A percentile compares a stretch with the other conserved stretches of the same genome.
phyloP scores from a whole-genome alignment of 1,140 invertebrate species.

The Drosophila littoralis region DNA sequence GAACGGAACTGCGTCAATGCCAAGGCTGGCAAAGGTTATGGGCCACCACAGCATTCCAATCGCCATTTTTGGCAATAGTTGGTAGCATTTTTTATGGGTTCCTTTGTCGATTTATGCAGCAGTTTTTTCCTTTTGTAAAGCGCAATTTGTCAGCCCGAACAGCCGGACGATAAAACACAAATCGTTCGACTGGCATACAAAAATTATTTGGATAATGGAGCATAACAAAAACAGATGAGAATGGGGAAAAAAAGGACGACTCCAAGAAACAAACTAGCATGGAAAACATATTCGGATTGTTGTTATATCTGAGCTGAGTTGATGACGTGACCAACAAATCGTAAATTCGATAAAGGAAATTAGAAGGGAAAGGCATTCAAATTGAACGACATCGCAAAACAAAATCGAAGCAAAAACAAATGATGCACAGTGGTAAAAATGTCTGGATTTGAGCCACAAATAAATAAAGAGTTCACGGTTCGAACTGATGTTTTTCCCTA shows the following conservation, averaged over 20 bases:
- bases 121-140: slow-evolving; percentile 9
- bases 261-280: slow-evolving; percentile 36
- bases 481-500: too few relatives aligned
- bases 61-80: slow-evolving; percentile 33
- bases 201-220: slow-evolving; percentile 56
- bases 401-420: slow-evolving; percentile 17
- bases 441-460: background rate
- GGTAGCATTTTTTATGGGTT: background rate
- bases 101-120: slow-evolving; percentile 32
- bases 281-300: slow-evolving; percentile 51
- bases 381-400: slow-evolving; percentile 25
- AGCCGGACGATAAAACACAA: slow-evolving; percentile 61
- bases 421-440: background rate
- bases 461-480: background rate
- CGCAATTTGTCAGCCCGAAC: slow-evolving; percentile 58
- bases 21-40: slow-evolving; percentile 60
- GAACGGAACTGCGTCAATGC: slow-evolving; percentile 16
- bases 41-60: slow-evolving; percentile 25
- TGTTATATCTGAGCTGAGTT: slow-evolving; percentile 48
- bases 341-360: slow-evolving; percentile 83
- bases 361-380: slow-evolving; percentile 71
- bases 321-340: slow-evolving; percentile 79
- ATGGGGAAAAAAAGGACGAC: slow-evolving; percentile 21
- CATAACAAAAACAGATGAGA: slow-evolving; percentile 10
- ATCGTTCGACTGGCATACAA: slow-evolving; percentile 61